A percentile compares a stretch with the other conserved stretches of the same genome.
These are phyloP conservation scores for Gymnosoma rotundatum DNA, from an alignment of 2,888 invertebrate genomes.

Conservation along the genomic window DNA sequence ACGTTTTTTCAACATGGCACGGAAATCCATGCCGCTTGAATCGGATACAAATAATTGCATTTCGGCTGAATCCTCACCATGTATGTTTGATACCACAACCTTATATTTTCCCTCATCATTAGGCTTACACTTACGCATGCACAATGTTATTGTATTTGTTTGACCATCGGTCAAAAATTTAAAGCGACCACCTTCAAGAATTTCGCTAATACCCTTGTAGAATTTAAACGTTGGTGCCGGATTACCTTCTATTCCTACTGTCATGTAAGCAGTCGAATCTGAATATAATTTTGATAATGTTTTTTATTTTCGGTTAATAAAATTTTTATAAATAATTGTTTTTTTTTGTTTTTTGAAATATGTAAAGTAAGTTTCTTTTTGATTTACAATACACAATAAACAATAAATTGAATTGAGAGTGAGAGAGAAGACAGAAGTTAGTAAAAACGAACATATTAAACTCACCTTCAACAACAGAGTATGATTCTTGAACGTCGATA, in stretches of 20 bases:
- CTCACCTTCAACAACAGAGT: constrained; percentile 97
- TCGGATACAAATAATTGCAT: constrained; percentile 98
- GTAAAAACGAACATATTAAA: constrained; percentile 10
- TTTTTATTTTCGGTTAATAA: constrained; percentile 47
- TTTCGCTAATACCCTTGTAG: constrained; percentile 96
- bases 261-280: constrained; percentile 97
- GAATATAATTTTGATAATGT: constrained; percentile 56
- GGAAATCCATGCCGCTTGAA: constrained; percentile 99
- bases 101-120: constrained; percentile 99
- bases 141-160: constrained; percentile 94
- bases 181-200: constrained; percentile 97
- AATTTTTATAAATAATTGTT: constrained; percentile 46
- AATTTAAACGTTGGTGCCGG: constrained; percentile 97
- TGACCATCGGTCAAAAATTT: constrained; percentile 97
- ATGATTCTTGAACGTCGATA: constrained; percentile 96
- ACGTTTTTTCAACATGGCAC: constrained; percentile 98
- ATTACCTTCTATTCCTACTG: constrained; percentile 95
- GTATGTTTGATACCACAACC: constrained; percentile 94
- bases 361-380: too few species aligned
- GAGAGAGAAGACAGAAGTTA: not conserved
- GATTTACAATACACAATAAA: too few species aligned
- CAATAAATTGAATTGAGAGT: too few species aligned
- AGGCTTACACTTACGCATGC: constrained; percentile 97
- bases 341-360: too few species aligned
- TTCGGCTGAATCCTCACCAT: constrained; percentile 97